A percentile compares a stretch with the other conserved stretches of the same genome.
phyloP scores from a whole-genome alignment of 2,113 vertebrate genomes.

The Etia nguti region DNA sequence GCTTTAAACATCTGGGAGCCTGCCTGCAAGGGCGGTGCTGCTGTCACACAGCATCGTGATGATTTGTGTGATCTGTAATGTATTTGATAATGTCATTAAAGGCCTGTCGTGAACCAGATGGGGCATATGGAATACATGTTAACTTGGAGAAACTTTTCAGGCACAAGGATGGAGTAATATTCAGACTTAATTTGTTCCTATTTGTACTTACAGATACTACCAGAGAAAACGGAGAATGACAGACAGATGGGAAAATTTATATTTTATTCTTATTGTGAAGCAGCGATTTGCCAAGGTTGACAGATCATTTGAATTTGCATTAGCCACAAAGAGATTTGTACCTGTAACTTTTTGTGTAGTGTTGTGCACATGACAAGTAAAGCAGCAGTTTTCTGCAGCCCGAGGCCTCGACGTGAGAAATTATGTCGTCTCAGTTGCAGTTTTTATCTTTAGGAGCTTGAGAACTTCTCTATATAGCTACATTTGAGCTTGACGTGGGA shows the following conservation, averaged over 20 bases:
- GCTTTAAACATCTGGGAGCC: conserved; percentile 42
- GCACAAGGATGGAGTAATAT: neutral
- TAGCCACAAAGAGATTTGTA: neutral
- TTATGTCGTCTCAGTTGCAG: conserved; percentile 19
- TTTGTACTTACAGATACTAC: neutral
- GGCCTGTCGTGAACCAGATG: conserved; percentile 40
- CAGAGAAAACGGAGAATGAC: neutral
- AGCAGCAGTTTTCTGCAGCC: neutral
- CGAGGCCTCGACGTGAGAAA: neutral
- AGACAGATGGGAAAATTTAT: neutral
- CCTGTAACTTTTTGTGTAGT: neutral
- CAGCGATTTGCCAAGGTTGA: neutral
- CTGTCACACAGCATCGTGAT: conserved; percentile 39
- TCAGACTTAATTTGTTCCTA: neutral
- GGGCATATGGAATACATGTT: conserved; percentile 57
- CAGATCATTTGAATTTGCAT: neutral
- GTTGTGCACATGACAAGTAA: neutral
- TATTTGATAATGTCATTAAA: conserved; percentile 64
- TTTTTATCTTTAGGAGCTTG: neutral
- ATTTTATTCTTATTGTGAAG: neutral
- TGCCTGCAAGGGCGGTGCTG: conserved; percentile 4
- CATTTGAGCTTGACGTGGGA: conserved; percentile 14
- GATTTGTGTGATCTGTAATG: conserved; percentile 63
- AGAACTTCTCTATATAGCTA: neutral
- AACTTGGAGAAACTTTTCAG: conserved; percentile 6